Conservation (phyloP, 2,888 invertebrate species). For the Pardosa pseudoannulata region DNA sequence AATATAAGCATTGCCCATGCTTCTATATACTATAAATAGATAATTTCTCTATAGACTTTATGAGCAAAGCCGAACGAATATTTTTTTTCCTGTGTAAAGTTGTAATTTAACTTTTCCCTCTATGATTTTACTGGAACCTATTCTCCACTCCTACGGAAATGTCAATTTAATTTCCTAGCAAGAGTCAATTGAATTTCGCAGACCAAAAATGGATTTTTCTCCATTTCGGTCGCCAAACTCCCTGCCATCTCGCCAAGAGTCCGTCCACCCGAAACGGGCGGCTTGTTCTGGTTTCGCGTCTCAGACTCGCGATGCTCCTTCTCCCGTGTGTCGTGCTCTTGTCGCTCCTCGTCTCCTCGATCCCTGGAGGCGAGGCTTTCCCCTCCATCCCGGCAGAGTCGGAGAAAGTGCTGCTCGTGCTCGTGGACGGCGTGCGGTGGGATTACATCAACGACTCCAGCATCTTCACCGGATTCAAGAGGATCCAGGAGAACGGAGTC, state of each 20-base stretch:
- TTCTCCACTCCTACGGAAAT: no score
- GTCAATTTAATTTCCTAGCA: no score
- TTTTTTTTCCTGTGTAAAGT: no score
- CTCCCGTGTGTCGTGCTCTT: background rate
- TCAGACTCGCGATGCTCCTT: background rate
- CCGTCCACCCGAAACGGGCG: background rate
- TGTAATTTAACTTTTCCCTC: no score
- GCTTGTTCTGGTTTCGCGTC: background rate
- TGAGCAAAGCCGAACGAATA: no score
- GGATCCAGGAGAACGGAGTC: slow-evolving; percentile 71
- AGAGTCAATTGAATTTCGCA: no score
- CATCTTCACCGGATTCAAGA: slow-evolving; percentile 58
- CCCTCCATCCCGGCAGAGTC: slow-evolving; percentile 35
- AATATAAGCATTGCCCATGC: no score
- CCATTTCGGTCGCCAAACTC: background rate
- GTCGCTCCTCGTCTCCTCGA: background rate
- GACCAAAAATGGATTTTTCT: no score
- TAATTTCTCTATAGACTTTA: no score
- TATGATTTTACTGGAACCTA: no score
- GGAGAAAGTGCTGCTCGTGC: slow-evolving; percentile 64
- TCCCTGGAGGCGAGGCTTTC: slow-evolving; percentile 5
- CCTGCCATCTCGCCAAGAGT: background rate
- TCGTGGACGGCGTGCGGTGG: slow-evolving; percentile 71
- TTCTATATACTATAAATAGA: no score
- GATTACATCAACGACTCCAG: slow-evolving; percentile 59